A percentile compares a stretch with the other conserved stretches of the same genome.
Evolutionary conservation across 1,140 invertebrate species (phyloP).

Genomic region (Bradysia coprophila): DNA sequence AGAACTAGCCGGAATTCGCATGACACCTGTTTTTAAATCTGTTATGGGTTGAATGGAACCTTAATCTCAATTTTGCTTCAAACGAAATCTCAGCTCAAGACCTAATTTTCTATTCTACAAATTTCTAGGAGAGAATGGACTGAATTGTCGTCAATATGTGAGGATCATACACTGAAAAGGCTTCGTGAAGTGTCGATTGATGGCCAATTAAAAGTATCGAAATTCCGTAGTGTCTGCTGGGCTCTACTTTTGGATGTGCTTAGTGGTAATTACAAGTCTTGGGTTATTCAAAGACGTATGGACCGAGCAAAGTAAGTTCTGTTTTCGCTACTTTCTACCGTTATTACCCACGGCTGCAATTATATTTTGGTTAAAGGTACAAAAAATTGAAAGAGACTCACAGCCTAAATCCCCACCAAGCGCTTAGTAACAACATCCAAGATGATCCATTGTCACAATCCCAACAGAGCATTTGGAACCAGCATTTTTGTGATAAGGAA

Average conservation of each 20-base stretch:
- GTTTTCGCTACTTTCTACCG: no score
- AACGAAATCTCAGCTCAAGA: background rate
- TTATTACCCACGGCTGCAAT: no score
- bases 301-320: constrained; percentile 16
- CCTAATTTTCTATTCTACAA: background rate
- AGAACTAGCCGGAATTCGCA: no score
- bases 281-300: constrained; percentile 14
- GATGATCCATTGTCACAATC: constrained; percentile 19
- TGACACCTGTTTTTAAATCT: no score
- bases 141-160: constrained; percentile 10
- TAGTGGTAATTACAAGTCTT: constrained; percentile 12
- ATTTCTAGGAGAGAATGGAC: constrained; percentile 18
- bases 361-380: background rate
- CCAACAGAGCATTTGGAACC: constrained; percentile 54
- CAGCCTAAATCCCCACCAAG: constrained; percentile 15
- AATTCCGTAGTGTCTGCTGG: constrained; percentile 28
- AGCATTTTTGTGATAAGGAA: constrained; percentile 63
- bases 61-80: no score
- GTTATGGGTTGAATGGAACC: no score
- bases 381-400: background rate
- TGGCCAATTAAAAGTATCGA: constrained; percentile 24
- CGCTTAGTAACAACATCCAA: constrained; percentile 3
- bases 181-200: constrained; percentile 19
- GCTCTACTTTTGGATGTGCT: constrained; percentile 22
- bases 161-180: constrained; percentile 12